Evolutionary conservation across 2,888 invertebrate species (phyloP).

Genomic region (Pardosa pseudoannulata): DNA sequence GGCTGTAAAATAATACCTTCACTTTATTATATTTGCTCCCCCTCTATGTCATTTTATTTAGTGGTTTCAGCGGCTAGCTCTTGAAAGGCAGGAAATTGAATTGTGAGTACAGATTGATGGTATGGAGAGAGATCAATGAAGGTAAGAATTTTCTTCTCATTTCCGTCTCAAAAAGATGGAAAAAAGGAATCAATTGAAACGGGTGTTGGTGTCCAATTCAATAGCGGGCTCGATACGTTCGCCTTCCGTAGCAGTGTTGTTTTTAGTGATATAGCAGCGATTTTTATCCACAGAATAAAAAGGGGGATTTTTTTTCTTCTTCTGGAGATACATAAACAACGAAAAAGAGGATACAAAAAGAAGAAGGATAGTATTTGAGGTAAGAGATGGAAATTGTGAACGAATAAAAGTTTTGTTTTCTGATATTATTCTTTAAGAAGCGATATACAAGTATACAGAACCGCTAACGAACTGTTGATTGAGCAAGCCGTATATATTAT

Average conservation of each 20-base stretch:
- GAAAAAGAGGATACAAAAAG: not conserved
- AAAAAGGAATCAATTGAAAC: constrained; percentile 5
- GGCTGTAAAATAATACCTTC: constrained; percentile 48
- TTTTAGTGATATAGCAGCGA: constrained; percentile 9
- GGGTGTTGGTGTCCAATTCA: constrained; percentile 19
- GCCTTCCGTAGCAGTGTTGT: not conserved
- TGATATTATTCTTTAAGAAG: no score
- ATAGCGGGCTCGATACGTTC: not conserved
- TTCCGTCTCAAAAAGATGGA: constrained; percentile 44
- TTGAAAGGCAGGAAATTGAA: constrained; percentile 63
- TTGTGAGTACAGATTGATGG: constrained; percentile 35
- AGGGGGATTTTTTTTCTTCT: not conserved
- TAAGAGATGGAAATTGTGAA: not conserved
- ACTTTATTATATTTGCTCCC: constrained; percentile 35
- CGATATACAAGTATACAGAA: no score
- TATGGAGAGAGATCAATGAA: constrained; percentile 24
- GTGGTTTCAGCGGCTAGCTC: constrained; percentile 24
- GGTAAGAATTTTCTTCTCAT: constrained; percentile 61
- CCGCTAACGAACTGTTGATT: no score
- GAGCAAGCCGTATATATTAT: no score
- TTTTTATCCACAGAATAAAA: not conserved
- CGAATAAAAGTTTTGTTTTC: no score
- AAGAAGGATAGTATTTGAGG: not conserved
- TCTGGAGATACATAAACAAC: not conserved
- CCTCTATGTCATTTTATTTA: constrained; percentile 41